Percentiles rank a stretch among this genome's conserved stretches.
These are phyloP conservation scores for Petrosia ficiformis DNA, from an alignment of 37 sponge, comb jelly and placozoan species.

Conservation along the genomic window DNA sequence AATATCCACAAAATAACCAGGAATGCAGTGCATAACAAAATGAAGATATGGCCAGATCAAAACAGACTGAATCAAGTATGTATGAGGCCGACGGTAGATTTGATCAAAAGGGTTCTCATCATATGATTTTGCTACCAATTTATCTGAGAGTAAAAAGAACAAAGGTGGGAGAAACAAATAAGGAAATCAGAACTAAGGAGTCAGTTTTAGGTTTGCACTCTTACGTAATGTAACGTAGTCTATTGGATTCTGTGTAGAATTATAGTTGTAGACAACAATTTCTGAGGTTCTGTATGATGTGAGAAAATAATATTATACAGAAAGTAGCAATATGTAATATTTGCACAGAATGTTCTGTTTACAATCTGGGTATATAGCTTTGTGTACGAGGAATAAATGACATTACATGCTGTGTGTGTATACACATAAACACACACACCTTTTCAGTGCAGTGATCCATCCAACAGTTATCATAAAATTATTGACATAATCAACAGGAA, in stretches of 20 bases:
- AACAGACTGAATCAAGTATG: conserved; percentile 18
- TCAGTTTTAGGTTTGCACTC: background rate
- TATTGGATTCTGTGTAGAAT: conserved; percentile 52
- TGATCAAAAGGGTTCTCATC: conserved; percentile 57
- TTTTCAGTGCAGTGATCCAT: conserved; percentile 43
- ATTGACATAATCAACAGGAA: conserved; percentile 71
- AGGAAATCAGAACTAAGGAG: too few species aligned
- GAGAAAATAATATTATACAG: too few species aligned
- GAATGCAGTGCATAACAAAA: conserved; percentile 63
- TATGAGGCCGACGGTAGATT: conserved; percentile 50
- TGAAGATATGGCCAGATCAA: conserved; percentile 48
- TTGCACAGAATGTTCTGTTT: too few species aligned
- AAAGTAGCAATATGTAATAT: background rate
- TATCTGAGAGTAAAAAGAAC: conserved; percentile 45
- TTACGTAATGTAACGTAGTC: conserved; percentile 57
- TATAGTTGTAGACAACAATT: conserved; percentile 71
- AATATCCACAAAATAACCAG: conserved; percentile 66
- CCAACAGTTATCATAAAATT: conserved; percentile 70
- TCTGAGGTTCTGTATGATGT: conserved; percentile 6
- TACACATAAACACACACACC: conserved; percentile 3
- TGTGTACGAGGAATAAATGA: too few species aligned
- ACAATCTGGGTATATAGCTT: too few species aligned
- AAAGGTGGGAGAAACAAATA: too few species aligned
- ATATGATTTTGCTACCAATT: conserved; percentile 16
- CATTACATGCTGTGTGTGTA: too few species aligned